A percentile compares a stretch with the other conserved stretches of the same genome.
These are phyloP conservation scores for Calyptommatus sinebrachiatus DNA, from an alignment of 2,113 vertebrate genomes.

Conservation along the genomic window DNA sequence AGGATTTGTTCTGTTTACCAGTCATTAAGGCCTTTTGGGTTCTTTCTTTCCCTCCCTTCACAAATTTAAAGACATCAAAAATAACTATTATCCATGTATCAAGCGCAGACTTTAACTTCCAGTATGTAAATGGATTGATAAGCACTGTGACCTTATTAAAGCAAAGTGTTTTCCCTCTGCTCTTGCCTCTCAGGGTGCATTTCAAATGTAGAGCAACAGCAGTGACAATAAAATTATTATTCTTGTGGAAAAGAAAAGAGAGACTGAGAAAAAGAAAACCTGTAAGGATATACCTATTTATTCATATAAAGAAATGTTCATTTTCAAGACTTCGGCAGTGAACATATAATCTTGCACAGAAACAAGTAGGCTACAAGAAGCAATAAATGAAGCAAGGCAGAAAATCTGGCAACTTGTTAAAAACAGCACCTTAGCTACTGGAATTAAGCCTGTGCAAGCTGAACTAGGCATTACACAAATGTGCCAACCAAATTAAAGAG, in stretches of 20 bases:
- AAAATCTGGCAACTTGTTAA: not conserved
- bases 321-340: not conserved
- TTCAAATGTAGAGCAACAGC: constrained; percentile 21
- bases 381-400: not conserved
- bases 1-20: constrained; percentile 8
- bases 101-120: constrained; percentile 43
- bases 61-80: constrained; percentile 15
- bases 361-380: not conserved
- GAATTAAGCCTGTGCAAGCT: not conserved
- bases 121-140: constrained; percentile 43
- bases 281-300: not conserved
- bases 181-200: constrained; percentile 27
- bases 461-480: not conserved
- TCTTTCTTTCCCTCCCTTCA: not conserved
- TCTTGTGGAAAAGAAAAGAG: not conserved
- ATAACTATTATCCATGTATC: not conserved
- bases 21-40: not conserved
- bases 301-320: not conserved
- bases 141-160: constrained; percentile 46
- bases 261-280: too few relatives aligned
- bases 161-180: constrained; percentile 32
- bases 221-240: constrained; percentile 36
- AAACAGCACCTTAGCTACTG: not conserved
- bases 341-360: not conserved
- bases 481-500: too few relatives aligned